A percentile compares a stretch with the other conserved stretches of the same genome.
Conservation (phyloP, 1,140 invertebrate genomes). For the Subanguina moxae region DNA sequence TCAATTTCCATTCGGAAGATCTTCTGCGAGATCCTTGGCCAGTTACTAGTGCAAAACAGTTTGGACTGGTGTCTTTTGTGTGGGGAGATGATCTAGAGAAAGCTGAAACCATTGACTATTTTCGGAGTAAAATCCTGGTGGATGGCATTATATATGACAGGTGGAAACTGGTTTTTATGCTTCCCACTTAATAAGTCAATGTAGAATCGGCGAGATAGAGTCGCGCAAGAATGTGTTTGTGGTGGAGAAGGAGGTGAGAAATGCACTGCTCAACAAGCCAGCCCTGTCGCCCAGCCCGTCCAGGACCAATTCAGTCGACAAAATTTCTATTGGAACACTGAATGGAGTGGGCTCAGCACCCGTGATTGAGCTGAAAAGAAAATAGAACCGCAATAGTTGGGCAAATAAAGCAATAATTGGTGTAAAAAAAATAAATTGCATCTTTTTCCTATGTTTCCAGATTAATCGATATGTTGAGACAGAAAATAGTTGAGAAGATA, state of each 20-base stretch:
- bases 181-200: neutral
- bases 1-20: conserved; percentile 54
- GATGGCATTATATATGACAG: conserved; percentile 57
- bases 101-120: conserved; percentile 48
- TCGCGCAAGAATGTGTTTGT: conserved; percentile 34
- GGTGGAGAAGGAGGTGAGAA: conserved; percentile 29
- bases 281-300: neutral
- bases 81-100: conserved; percentile 56
- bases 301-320: conserved; percentile 17
- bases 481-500: too few relatives aligned
- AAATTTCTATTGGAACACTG: neutral
- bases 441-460: too few relatives aligned
- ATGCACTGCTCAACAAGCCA: conserved; percentile 3
- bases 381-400: too few relatives aligned
- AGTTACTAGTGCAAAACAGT: conserved; percentile 42
- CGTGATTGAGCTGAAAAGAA: neutral
- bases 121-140: conserved; percentile 49
- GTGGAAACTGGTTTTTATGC: conserved; percentile 15
- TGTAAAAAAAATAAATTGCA: too few relatives aligned
- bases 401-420: too few relatives aligned
- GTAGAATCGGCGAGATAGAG: conserved; percentile 37
- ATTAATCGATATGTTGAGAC: too few relatives aligned
- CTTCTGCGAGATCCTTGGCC: conserved; percentile 39
- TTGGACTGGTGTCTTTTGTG: conserved; percentile 51
- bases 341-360: conserved; percentile 1